Evolutionary conservation across 2,797 vertebrate species (phyloP).

Genomic region (Anisognathus igniventris): DNA sequence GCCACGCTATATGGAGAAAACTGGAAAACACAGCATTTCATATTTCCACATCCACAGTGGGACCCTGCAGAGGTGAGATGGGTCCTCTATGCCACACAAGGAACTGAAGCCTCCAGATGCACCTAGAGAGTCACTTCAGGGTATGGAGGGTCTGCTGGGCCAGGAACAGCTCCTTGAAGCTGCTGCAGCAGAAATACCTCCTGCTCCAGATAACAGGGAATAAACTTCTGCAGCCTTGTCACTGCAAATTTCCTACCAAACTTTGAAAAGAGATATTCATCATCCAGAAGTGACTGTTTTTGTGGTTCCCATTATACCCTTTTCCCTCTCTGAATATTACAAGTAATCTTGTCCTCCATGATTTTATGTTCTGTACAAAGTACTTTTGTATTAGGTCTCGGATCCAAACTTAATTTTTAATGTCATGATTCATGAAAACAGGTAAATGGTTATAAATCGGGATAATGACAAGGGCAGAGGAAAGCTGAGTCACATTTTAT

Average conservation of each 20-base stretch:
- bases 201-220: not conserved
- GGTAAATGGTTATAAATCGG: not conserved
- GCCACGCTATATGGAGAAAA: not conserved
- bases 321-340: not conserved
- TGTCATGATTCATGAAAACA: not conserved
- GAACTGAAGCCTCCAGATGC: not conserved
- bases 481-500: not conserved
- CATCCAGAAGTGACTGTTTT: not conserved
- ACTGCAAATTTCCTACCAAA: not conserved
- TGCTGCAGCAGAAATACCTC: not conserved
- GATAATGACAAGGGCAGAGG: not conserved
- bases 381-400: not conserved
- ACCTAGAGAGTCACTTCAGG: not conserved
- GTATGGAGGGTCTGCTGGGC: not conserved
- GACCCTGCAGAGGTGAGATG: not conserved
- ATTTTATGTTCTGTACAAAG: not conserved
- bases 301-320: not conserved
- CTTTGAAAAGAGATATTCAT: not conserved
- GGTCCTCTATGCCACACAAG: not conserved
- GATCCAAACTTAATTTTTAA: not conserved
- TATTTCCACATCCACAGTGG: not conserved
- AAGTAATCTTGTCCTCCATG: not conserved
- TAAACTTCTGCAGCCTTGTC: not conserved
- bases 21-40: not conserved
- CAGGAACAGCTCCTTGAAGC: not conserved